Base-by-base conservation (phyloP, 2,888 invertebrate genomes). In the Archips xylosteana region DNA sequence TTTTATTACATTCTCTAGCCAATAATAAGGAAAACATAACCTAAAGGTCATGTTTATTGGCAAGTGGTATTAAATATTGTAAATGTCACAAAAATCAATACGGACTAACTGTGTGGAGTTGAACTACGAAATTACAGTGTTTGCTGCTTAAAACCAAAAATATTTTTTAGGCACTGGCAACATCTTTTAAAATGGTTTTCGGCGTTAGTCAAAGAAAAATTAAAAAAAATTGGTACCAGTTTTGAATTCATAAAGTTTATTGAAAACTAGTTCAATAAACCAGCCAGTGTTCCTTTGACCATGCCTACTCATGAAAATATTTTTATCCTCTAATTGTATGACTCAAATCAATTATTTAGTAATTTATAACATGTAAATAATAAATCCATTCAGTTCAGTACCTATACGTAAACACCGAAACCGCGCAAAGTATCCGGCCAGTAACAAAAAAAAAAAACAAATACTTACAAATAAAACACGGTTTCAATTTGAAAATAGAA, bases 381-480 rank as follows among this genome's bases (percentile, higher is more conserved):
- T 12, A 32, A 57, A 57, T 32, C 3, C n/a, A 57, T 57, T 12
- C 9, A 32, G 2, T 32, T 10, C 2, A 9, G 8, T 49, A n/a
- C 13, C n/a, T n/a, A 51, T 10, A 54, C 23, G 23, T 4, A 15
- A 54, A 54, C 49, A n/a, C n/a, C n/a, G n/a, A 54, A 23, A 54
- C 9, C 54, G 3, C 10, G 6, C 12, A 8, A 32, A 32, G 32
- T 51, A 57, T 61, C 13, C 42, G 34, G 34, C 63, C 45, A 70
- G 62, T 36, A n/a, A 49, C 23, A 23, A 2, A 72, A 65, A 2
- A 72, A 65, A 49, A 59, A 57, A 57, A 63, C 61, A 15, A 68
- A 73, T 73, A 73, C 73, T 73, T 73, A 73, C 73, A 63, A 68
- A 59, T 34, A 59, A 57, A 68, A 69, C 62, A 72, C 51, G 45